Evolutionary conservation across 2,797 vertebrate species (phyloP).

Genomic region (Pipistrellus pygmaeus): DNA sequence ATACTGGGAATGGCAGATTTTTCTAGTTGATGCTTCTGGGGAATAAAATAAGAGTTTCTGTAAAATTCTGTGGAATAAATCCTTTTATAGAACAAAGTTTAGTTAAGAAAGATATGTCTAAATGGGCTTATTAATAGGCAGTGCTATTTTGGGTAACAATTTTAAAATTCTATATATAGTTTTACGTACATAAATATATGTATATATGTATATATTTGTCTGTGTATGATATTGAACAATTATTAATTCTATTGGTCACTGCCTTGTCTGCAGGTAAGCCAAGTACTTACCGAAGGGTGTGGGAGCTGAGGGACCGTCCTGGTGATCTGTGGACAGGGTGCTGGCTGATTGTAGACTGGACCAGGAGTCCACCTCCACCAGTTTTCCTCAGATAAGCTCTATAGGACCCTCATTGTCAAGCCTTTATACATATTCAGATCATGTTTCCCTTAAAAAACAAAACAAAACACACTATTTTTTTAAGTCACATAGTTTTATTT

Average conservation of each 20-base stretch:
- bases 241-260: background rate
- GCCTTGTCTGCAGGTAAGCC: background rate
- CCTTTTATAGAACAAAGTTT: background rate
- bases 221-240: background rate
- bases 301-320: background rate
- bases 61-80: background rate
- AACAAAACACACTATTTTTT: background rate
- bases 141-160: background rate
- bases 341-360: too few species aligned
- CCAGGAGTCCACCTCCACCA: background rate
- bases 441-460: background rate
- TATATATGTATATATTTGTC: background rate
- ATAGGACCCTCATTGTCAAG: background rate
- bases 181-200: background rate
- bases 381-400: background rate
- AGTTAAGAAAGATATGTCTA: background rate
- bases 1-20: background rate
- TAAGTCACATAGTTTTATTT: background rate
- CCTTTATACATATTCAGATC: background rate
- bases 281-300: background rate
- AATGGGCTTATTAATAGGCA: background rate
- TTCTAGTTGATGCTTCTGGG: background rate
- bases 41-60: background rate
- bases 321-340: background rate
- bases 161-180: background rate